phyloP scores from a whole-genome alignment of 2,113 vertebrate genomes.

The Machaerirhynchus nigripectus region DNA sequence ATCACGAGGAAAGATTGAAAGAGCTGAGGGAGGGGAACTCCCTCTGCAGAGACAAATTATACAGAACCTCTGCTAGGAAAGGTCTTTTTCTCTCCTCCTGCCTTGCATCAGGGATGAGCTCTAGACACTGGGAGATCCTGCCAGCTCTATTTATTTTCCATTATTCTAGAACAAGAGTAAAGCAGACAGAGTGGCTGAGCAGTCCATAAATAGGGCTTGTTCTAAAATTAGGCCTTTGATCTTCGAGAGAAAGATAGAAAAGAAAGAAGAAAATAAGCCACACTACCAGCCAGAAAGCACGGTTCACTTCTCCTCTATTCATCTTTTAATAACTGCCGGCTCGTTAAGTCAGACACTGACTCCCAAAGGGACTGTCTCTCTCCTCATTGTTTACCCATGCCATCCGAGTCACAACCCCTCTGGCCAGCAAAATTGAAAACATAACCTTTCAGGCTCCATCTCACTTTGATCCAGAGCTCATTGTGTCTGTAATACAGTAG shows the following conservation, averaged over 20 bases:
- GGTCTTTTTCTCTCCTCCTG: neutral
- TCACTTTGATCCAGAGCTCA: conserved; percentile 56
- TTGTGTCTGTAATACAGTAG: conserved; percentile 56
- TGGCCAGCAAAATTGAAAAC: conserved; percentile 56
- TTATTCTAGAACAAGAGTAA: conserved; percentile 3
- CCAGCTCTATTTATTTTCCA: conserved; percentile 20
- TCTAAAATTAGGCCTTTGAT: conserved; percentile 63
- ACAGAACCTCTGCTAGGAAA: neutral
- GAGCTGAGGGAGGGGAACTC: neutral
- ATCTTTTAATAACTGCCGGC: conserved; percentile 60
- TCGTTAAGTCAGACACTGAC: conserved; percentile 48
- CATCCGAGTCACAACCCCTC: conserved; percentile 52
- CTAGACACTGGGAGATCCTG: neutral
- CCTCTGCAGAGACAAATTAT: neutral
- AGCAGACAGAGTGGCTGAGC: neutral
- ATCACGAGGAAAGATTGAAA: neutral
- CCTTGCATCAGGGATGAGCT: neutral
- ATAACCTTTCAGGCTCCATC: conserved; percentile 59
- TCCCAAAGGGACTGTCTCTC: conserved; percentile 47
- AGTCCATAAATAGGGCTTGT: conserved; percentile 39
- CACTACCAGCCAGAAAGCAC: conserved; percentile 19
- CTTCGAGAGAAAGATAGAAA: conserved; percentile 14
- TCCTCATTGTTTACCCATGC: conserved; percentile 46
- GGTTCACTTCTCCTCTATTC: conserved; percentile 53
- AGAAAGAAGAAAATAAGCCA: conserved; percentile 31